Conservation (phyloP, 1,140 invertebrate species). For the Lanistes nyassanus region DNA sequence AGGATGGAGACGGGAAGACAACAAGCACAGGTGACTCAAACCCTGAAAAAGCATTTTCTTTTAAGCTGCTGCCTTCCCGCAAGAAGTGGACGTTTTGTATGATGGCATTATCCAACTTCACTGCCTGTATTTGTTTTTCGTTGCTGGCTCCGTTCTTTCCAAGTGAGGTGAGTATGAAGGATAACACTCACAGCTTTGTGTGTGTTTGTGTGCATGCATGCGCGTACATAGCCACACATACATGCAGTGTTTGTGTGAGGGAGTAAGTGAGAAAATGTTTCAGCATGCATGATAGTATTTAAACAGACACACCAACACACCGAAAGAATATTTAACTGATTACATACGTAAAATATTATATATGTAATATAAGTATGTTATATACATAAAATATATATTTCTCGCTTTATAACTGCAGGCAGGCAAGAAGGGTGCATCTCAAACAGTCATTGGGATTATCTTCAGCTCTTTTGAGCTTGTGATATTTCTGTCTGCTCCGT, state of each 20-base stretch:
- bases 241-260: not conserved
- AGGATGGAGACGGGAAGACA: not conserved
- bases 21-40: not conserved
- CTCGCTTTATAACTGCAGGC: slow-evolving; percentile 71
- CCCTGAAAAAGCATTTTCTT: not conserved
- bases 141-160: not conserved
- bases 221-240: slow-evolving; percentile 2
- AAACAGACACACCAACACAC: slow-evolving; percentile 64
- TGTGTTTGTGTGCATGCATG: not conserved
- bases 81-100: not conserved
- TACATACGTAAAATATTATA: not conserved
- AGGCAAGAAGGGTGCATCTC: slow-evolving; percentile 83
- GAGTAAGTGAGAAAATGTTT: not conserved
- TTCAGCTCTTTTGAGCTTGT: slow-evolving; percentile 94
- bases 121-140: not conserved
- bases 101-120: not conserved
- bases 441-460: slow-evolving; percentile 89
- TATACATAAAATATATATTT: not conserved
- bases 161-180: too few species aligned
- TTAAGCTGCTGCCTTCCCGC: not conserved
- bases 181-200: too few species aligned
- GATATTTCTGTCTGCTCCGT: slow-evolving; percentile 87
- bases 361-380: not conserved
- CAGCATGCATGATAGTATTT: slow-evolving; percentile 38
- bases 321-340: not conserved